Base-by-base conservation (phyloP, 2,888 invertebrate species). In the Cyclophora albipunctata region DNA sequence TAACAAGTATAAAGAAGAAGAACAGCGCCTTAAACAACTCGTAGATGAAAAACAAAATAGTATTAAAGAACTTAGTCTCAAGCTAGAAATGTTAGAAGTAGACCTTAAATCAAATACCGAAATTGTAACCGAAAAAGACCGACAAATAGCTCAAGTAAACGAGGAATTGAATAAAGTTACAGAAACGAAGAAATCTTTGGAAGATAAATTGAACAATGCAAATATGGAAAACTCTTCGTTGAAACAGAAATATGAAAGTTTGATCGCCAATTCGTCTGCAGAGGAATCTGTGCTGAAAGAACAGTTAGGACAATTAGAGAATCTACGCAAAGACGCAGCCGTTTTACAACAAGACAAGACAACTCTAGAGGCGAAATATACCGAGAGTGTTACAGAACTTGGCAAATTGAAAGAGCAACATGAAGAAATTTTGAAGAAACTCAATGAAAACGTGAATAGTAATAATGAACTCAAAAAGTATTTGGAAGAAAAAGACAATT, bases 81-180 rank as follows among this genome's bases (percentile, higher is more conserved):
- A 89, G 72, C 56, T 84, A 56, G 85, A 87, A 74, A 83, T 86
- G 82, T 64, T 84, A 40, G 81, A 83, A 69, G 75, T 79, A 37
- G 90, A 90, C 62, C 67, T 89, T 7, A 85, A 82, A 68, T 84
- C 85, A 0, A 89, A 87, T 62, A 59, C 76, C 59, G 84, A 84
- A 69, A 75, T 84, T 34, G 69, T 90, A 3, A 60, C 55, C 48
- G 88, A 90, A 71, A 89, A 90, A 67, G 87, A 90, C 60, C 79
- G 84, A 2, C 88, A 90, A 75, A 69, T 90, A 37, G 58, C 67
- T 35, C 73, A 79, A 63, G 64, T 82, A 5, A 83, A 71, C 53
- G 81, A 83, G 46, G 83, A 86, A 63, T 67, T 83, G 3, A 75
- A 70, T 57, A 83, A 81, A 74, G 66, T 68, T 7, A 71, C 75